These are phyloP conservation scores for Bombylius discolor DNA, from an alignment of 2,888 invertebrate genomes.

Conservation along the genomic window DNA sequence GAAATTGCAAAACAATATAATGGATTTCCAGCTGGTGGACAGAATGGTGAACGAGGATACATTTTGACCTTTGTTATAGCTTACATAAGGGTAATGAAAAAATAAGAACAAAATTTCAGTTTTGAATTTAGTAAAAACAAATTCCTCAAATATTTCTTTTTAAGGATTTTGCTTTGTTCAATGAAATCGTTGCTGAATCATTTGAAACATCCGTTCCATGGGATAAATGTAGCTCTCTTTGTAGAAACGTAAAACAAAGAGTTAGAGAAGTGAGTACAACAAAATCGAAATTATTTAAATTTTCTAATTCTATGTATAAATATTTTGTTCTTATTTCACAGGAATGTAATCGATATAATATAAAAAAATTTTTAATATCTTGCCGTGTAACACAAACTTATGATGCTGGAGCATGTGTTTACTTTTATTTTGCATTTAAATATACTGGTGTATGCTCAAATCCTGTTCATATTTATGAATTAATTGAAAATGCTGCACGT, in stretches of 20 bases:
- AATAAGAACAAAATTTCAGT: not conserved
- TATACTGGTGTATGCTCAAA: conserved; percentile 42
- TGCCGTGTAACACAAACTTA: conserved; percentile 92
- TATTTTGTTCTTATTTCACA: conserved; percentile 11
- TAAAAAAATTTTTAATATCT: conserved; percentile 54
- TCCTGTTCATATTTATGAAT: conserved; percentile 69
- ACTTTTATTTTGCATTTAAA: conserved; percentile 86
- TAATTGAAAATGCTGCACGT: conserved; percentile 75
- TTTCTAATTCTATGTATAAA: not conserved
- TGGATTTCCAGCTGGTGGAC: conserved; percentile 82
- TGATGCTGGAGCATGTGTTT: conserved; percentile 93
- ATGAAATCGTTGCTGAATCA: conserved; percentile 82
- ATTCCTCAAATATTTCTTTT: conserved; percentile 16
- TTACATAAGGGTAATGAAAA: conserved; percentile 69
- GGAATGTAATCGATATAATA: conserved; percentile 47
- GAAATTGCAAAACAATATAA: conserved; percentile 60
- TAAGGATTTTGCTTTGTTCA: conserved; percentile 82
- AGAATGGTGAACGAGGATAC: conserved; percentile 91
- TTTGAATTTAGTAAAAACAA: too few relatives aligned
- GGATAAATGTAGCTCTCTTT: conserved; percentile 73
- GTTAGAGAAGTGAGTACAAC: conserved; percentile 41
- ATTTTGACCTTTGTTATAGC: conserved; percentile 94
- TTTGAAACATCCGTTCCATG: conserved; percentile 99
- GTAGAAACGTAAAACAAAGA: conserved; percentile 78
- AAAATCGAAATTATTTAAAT: not conserved